Evolutionary conservation across 2,113 vertebrate genomes (phyloP).

Genomic region (Perognathus longimembris): DNA sequence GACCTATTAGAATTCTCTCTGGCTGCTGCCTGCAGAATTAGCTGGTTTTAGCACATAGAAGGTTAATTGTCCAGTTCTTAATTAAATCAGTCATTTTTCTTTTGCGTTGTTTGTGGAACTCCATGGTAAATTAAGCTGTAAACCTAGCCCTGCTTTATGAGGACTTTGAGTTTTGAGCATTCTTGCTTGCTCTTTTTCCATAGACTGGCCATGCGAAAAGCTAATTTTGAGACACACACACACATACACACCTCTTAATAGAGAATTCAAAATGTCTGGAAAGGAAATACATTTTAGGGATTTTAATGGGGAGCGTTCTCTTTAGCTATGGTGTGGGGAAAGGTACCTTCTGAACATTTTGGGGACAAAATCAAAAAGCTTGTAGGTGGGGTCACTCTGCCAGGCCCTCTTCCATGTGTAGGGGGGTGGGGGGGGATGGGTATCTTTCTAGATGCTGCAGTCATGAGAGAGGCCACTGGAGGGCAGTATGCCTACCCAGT

Average conservation of each 20-base stretch:
- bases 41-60: background rate
- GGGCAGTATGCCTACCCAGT: background rate
- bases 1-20: constrained; percentile 60
- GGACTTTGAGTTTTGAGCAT: constrained; percentile 13
- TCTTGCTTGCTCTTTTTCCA: background rate
- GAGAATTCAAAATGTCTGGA: background rate
- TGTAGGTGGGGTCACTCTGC: background rate
- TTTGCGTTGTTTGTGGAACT: constrained; percentile 12
- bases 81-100: constrained; percentile 70
- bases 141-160: constrained; percentile 48
- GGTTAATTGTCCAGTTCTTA: constrained; percentile 62
- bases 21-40: background rate
- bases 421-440: no score
- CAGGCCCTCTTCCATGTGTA: background rate
- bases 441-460: background rate
- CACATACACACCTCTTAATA: background rate
- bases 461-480: constrained; percentile 42
- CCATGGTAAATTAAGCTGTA: constrained; percentile 52
- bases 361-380: background rate
- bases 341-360: background rate
- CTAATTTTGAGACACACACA: background rate
- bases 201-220: background rate
- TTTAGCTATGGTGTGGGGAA: background rate
- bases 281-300: background rate
- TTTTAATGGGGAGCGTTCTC: constrained; percentile 17